Evolutionary conservation across 1,140 invertebrate genomes (phyloP).

Genomic region (Hylyphantes graminicola): DNA sequence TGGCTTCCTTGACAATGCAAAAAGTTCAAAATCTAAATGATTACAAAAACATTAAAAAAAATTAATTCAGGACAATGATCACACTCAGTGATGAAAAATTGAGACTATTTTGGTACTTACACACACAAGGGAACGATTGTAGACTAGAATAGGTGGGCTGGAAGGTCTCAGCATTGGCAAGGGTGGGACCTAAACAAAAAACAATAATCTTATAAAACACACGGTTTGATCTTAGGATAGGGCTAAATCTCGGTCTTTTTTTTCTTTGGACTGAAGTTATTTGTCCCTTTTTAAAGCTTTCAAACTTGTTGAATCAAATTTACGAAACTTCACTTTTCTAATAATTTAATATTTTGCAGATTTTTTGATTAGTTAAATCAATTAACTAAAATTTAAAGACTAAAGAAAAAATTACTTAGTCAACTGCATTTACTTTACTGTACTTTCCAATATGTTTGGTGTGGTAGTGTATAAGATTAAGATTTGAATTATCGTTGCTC

Average conservation of each 20-base stretch:
- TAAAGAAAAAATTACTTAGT: too few species aligned
- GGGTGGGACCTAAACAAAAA: constrained; percentile 10
- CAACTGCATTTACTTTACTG: too few species aligned
- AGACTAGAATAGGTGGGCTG: constrained; percentile 45
- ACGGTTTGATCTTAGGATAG: background rate
- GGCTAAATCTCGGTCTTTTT: background rate
- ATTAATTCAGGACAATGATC: background rate
- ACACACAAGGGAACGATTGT: constrained; percentile 41
- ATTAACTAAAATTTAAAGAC: too few species aligned
- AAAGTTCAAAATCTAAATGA: background rate
- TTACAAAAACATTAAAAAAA: background rate
- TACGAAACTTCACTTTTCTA: too few species aligned
- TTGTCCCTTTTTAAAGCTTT: too few species aligned
- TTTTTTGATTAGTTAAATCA: too few species aligned
- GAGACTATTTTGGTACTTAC: constrained; percentile 22
- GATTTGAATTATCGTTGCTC: too few species aligned
- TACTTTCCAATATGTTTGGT: too few species aligned
- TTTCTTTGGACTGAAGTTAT: too few species aligned
- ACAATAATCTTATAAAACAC: background rate
- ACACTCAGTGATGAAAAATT: background rate
- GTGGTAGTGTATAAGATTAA: too few species aligned
- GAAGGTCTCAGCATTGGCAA: constrained; percentile 34
- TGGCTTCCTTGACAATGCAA: background rate
- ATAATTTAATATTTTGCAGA: too few species aligned
- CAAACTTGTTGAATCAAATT: too few species aligned